phyloP scores from a whole-genome alignment of 2,113 vertebrate species.

The Campylomormyrus numenius region DNA sequence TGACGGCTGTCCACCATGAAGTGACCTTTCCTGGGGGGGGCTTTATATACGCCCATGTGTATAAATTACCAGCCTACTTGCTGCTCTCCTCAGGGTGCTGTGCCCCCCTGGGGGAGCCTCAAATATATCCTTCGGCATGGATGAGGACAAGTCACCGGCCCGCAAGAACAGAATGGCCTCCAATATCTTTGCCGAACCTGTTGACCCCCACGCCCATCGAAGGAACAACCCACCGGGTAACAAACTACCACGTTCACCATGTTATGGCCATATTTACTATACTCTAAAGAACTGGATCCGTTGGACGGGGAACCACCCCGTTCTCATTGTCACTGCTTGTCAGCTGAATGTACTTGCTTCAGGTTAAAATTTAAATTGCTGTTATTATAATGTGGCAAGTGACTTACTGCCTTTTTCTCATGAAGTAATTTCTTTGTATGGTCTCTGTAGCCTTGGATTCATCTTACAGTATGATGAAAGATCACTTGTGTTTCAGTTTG shows the following conservation, averaged over 20 bases:
- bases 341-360: background rate
- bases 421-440: background rate
- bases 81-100: slow-evolving; percentile 68
- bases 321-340: background rate
- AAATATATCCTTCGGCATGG: slow-evolving; percentile 78
- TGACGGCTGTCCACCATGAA: background rate
- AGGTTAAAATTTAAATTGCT: background rate
- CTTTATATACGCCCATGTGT: background rate
- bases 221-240: slow-evolving; percentile 72
- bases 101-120: slow-evolving; percentile 88
- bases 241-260: background rate
- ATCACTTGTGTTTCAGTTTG: background rate
- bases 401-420: background rate
- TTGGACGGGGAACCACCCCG: background rate
- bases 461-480: background rate
- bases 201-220: slow-evolving; percentile 75
- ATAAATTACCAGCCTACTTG: background rate
- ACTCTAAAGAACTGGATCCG: background rate
- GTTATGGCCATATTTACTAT: background rate
- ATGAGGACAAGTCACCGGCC: slow-evolving; percentile 66
- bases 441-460: background rate
- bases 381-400: background rate
- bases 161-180: slow-evolving; percentile 91
- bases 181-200: slow-evolving; percentile 86
- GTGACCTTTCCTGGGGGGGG: background rate